These are phyloP conservation scores for Teinopalpus imperialis DNA, from an alignment of 2,888 invertebrate genomes.

Conservation along the genomic window DNA sequence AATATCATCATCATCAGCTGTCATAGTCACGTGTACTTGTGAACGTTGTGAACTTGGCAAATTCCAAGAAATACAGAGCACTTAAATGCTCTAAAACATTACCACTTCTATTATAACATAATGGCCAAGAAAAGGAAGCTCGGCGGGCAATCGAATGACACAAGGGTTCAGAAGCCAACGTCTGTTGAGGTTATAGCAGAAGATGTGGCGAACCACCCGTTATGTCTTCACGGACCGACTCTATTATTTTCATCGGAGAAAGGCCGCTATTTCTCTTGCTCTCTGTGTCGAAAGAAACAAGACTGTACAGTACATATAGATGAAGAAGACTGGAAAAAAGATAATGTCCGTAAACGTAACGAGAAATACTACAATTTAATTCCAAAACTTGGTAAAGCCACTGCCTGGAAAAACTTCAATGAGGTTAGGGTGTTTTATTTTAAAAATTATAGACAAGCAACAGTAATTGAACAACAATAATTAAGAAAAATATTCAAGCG, in stretches of 20 bases:
- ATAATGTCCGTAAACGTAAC: slow-evolving; percentile 67
- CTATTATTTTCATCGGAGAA: slow-evolving; percentile 84
- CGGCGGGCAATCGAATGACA: slow-evolving; percentile 26
- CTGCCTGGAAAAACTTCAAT: slow-evolving; percentile 75
- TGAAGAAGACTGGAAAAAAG: slow-evolving; percentile 77
- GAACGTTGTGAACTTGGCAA: no score
- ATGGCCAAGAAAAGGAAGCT: slow-evolving; percentile 67
- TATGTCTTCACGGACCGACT: slow-evolving; percentile 90
- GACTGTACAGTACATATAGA: slow-evolving; percentile 87
- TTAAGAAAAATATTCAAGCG: no score
- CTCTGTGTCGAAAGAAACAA: slow-evolving; percentile 91
- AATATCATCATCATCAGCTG: no score
- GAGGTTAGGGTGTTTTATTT: slow-evolving; percentile 53
- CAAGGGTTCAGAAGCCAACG: slow-evolving; percentile 38
- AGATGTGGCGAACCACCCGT: slow-evolving; percentile 84
- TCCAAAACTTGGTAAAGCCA: slow-evolving; percentile 75
- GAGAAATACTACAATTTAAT: slow-evolving; percentile 69
- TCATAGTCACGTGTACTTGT: no score
- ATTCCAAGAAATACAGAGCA: no score
- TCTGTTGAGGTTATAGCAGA: slow-evolving; percentile 79
- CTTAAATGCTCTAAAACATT: no score
- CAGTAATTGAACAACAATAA: no score
- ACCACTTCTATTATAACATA: no score
- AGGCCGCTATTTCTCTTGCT: slow-evolving; percentile 89
- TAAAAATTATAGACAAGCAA: no score